These are phyloP conservation scores for Orussus abietinus DNA, from an alignment of 1,140 invertebrate species.

Conservation along the genomic window DNA sequence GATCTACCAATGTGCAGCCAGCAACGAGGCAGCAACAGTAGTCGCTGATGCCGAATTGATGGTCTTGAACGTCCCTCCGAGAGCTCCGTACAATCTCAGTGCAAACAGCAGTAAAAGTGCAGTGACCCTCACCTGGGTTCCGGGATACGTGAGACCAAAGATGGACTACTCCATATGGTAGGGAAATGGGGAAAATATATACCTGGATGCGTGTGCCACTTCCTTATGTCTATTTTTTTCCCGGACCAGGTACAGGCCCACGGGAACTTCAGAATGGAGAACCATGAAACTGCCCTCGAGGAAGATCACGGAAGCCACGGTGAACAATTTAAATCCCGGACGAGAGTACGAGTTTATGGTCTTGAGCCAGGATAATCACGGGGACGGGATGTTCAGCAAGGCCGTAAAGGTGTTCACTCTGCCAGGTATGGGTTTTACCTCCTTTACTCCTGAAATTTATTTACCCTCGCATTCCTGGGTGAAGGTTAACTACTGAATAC, in stretches of 20 bases:
- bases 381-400: slow-evolving; percentile 88
- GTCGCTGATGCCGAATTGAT: slow-evolving; percentile 82
- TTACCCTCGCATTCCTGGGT: no score
- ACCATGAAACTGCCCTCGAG: slow-evolving; percentile 66
- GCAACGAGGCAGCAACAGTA: slow-evolving; percentile 89
- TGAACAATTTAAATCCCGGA: slow-evolving; percentile 72
- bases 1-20: slow-evolving; percentile 85
- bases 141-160: slow-evolving; percentile 76
- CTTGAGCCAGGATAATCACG: slow-evolving; percentile 78
- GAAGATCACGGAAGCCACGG: slow-evolving; percentile 71
- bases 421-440: slow-evolving; percentile 39
- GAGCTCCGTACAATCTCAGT: slow-evolving; percentile 87
- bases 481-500: no score
- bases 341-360: slow-evolving; percentile 89
- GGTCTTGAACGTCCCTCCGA: slow-evolving; percentile 80
- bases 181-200: no score
- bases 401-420: slow-evolving; percentile 73
- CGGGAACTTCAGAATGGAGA: slow-evolving; percentile 71
- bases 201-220: no score
- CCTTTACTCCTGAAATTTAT: no score
- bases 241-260: slow-evolving; percentile 59
- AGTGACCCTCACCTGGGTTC: slow-evolving; percentile 81
- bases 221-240: not conserved
- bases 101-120: slow-evolving; percentile 72
- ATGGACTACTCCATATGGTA: slow-evolving; percentile 86